A percentile compares a stretch with the other conserved stretches of the same genome.
Conservation (phyloP, 2,797 vertebrate genomes). For the Prunella strophiata region DNA sequence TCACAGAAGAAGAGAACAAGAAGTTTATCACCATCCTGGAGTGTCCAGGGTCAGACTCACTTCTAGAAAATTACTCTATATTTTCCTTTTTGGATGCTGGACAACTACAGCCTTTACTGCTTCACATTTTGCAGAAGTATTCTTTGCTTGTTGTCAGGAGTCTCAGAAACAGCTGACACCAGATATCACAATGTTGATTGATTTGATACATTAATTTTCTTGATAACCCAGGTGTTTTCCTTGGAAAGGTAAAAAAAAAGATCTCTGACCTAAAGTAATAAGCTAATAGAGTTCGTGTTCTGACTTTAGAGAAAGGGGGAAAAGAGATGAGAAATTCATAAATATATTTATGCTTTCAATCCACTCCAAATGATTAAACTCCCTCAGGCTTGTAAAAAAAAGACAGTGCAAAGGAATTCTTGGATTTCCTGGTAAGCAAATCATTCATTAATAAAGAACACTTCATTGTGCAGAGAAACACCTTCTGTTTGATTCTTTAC, state of each 20-base stretch:
- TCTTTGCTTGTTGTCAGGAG: background rate
- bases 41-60: background rate
- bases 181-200: slow-evolving; percentile 53
- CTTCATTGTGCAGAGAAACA: slow-evolving; percentile 68
- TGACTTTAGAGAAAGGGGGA: background rate
- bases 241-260: slow-evolving; percentile 42
- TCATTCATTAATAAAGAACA: slow-evolving; percentile 67
- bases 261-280: slow-evolving; percentile 68
- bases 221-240: slow-evolving; percentile 56
- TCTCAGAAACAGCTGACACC: slow-evolving; percentile 41
- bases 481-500: slow-evolving; percentile 60
- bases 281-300: slow-evolving; percentile 59
- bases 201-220: slow-evolving; percentile 65
- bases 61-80: background rate
- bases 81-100: background rate
- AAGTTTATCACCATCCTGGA: background rate
- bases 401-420: background rate
- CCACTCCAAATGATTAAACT: slow-evolving; percentile 73
- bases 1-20: background rate
- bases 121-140: background rate
- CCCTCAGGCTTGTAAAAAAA: background rate
- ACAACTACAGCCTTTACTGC: background rate
- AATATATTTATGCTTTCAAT: slow-evolving; percentile 73
- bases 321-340: slow-evolving; percentile 53
- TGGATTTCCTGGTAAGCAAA: slow-evolving; percentile 61